Evolutionary conservation across 2,113 vertebrate genomes (phyloP), one percentile per base, ranked within the genome.

Genomic region (Rhinichthys klamathensis): DNA sequence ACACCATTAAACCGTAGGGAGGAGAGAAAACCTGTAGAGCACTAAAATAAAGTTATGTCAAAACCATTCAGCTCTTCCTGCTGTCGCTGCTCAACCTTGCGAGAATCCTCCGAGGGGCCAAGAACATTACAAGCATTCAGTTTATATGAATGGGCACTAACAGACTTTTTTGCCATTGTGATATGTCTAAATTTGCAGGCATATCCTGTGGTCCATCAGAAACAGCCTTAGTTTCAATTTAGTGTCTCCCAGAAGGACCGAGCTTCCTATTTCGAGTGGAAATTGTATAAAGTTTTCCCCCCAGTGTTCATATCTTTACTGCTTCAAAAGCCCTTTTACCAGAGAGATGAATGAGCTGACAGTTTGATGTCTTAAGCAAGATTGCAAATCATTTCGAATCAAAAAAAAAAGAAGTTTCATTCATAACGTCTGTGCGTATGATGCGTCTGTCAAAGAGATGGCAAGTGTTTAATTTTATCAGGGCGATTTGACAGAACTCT

Each of bases 151-250:
- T 96, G 97, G 97, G 96, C 97, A 98, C 96, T 95, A 94, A 97
- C 98, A 99, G 97, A 96, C 96, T 95, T 96, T 98, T 99, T 98
- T 94, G 94, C 96, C 96, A 98, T 99, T 97, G 94, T 91, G 91
- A 95, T 94, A 92, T 92, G 96, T 96, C 96, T 95, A 95, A 94
- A 97, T 98, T 96, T 97, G 96, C 98, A 99, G 97, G 95, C 97
- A 97, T 92, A 97, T 98, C 98, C 98, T 98, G 98, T 97, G 96
- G 95, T 94, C 97, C 94, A 94, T 96, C 95, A 92, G 94, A 93
- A 96, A 96, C 98, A 99, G 98, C 95, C 97, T 97, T 97, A 95
- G 96, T 97, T 99, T 99, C 97, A 97, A 98, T 99, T 99, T 96
- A 94, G 96, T 95, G 93, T 96, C 95, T 98, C 97, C 97, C 97